Base-by-base conservation (phyloP, 92 coral and sea anemone species). In the Heteractis magnifica region DNA sequence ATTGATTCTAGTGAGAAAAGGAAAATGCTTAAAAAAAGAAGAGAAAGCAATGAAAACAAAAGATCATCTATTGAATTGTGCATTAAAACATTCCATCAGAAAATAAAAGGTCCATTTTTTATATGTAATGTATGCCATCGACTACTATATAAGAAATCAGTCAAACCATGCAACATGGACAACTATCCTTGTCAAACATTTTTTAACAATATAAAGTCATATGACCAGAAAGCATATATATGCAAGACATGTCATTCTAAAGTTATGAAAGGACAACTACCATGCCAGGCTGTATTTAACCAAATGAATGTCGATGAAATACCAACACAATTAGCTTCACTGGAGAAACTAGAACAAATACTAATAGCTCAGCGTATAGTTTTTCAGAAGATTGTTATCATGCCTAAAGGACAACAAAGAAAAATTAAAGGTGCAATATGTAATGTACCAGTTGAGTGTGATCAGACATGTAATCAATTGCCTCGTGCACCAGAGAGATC, bases 181-280 rank as follows among this genome's bases (percentile, higher is more conserved):
- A 77, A 52, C 62, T 77, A 77, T 11, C 80, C 62, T 77, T 49
- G 48, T 52, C 23, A 51, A 14, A 12, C 6, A 51, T 79, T 56
- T 79, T 79, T 60, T 50, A 60, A 79, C 68, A 50, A 41, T 5
- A 52, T 62, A 68, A 72, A 76, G 64, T 92, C 93, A 71, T 92
- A 86, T 87, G 90, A 92, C 79, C 77, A 81, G 41, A 91, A 89
- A 83, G 84, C 86, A 73, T 89, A 91, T 71, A 82, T 89, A 62
- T 89, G 95, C 78, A 92, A 90, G 77, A 92, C 95, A 4, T 92
- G 93, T 55, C 91, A 92, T 73, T 82, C 91, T 52, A 92, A 89
- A 72, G 73, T 84, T 44, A 72, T 85, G 65, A 84, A 89, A 75
- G 89, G 88, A 75, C 20, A 84, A 73, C 68, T 83, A 51, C 93